These are phyloP conservation scores for Stenurella melanura DNA, from an alignment of 2,888 invertebrate genomes.

Conservation along the genomic window DNA sequence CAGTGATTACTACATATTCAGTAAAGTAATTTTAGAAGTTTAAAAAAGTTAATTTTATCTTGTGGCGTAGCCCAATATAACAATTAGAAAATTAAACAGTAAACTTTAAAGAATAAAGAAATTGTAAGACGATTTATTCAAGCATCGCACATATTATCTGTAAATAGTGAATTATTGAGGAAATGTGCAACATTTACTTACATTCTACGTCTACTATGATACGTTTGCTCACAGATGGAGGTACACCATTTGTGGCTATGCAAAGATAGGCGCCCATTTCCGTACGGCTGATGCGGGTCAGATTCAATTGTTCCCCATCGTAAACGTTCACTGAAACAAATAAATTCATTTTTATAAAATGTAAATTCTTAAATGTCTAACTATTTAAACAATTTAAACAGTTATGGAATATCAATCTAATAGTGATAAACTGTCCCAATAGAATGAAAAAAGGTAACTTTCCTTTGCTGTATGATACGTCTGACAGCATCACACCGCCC, in stretches of 20 bases:
- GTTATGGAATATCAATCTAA: background rate
- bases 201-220: slow-evolving; percentile 94
- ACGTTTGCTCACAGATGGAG: slow-evolving; percentile 93
- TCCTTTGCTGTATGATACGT: too few relatives aligned
- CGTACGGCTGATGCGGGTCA: slow-evolving; percentile 90
- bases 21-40: slow-evolving; percentile 11
- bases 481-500: too few relatives aligned
- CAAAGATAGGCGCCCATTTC: slow-evolving; percentile 92
- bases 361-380: background rate
- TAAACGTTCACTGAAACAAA: slow-evolving; percentile 84
- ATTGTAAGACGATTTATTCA: background rate
- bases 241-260: slow-evolving; percentile 91
- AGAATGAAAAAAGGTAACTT: too few relatives aligned
- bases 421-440: too few relatives aligned
- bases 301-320: slow-evolving; percentile 89
- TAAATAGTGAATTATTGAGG: slow-evolving; percentile 55
- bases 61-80: background rate
- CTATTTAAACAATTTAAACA: background rate
- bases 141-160: slow-evolving; percentile 9
- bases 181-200: slow-evolving; percentile 75
- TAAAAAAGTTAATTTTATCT: slow-evolving; percentile 11
- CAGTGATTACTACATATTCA: slow-evolving; percentile 25
- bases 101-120: background rate
- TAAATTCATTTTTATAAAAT: slow-evolving; percentile 22
- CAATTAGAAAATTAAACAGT: background rate